phyloP scores from a whole-genome alignment of 2,797 vertebrate genomes.

The Zenarchopterus dispar region DNA sequence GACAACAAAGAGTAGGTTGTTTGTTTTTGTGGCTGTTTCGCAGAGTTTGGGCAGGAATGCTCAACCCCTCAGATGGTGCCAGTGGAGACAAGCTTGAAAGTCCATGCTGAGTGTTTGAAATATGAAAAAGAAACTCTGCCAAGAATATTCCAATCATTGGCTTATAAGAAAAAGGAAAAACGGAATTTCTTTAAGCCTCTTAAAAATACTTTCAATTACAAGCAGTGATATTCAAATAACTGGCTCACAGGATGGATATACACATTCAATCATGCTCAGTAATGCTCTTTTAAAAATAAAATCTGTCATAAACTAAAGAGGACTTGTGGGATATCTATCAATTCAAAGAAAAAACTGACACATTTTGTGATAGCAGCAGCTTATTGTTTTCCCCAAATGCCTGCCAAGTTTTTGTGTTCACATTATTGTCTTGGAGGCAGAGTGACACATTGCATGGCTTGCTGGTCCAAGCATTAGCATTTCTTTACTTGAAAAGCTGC shows the following conservation, averaged over 20 bases:
- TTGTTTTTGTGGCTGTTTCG: constrained; percentile 28
- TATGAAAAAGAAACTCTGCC: constrained; percentile 40
- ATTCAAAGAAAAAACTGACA: constrained; percentile 55
- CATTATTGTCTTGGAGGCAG: constrained; percentile 54
- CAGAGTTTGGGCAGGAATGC: constrained; percentile 35
- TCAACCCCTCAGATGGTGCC: constrained; percentile 45
- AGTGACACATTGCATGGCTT: constrained; percentile 54
- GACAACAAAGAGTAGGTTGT: constrained; percentile 12
- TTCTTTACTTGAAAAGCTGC: constrained; percentile 45
- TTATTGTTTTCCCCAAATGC: constrained; percentile 53
- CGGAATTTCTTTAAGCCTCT: constrained; percentile 38
- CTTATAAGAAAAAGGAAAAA: constrained; percentile 37
- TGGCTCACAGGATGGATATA: constrained; percentile 39
- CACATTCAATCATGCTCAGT: constrained; percentile 52
- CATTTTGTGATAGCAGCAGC: constrained; percentile 48
- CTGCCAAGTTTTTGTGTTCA: constrained; percentile 59
- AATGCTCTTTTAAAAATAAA: constrained; percentile 31
- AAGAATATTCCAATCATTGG: constrained; percentile 47
- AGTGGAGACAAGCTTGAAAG: constrained; percentile 47
- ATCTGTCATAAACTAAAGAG: constrained; percentile 46
- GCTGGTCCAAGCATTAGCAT: constrained; percentile 34
- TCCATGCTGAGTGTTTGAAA: constrained; percentile 36
- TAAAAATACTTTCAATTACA: constrained; percentile 49
- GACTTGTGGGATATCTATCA: constrained; percentile 57
- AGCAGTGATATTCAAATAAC: constrained; percentile 48